Base-by-base conservation (phyloP, 53 echinoderm and acorn worm genomes). In the Henricia sp. region DNA sequence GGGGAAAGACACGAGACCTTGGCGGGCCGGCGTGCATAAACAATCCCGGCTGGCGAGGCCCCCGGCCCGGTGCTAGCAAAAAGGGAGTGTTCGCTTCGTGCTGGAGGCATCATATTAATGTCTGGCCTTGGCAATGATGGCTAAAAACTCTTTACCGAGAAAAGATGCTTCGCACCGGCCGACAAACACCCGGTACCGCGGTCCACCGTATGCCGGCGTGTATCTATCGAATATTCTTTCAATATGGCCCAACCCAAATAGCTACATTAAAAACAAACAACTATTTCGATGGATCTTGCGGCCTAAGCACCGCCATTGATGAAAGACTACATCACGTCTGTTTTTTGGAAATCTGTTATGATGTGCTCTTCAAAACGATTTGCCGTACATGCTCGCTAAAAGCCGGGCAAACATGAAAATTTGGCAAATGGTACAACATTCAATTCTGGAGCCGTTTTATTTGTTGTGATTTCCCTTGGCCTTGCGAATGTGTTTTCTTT, bases 241-340 rank as follows among this genome's bases (percentile, higher is more conserved):
- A 37, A 16, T 19, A 1, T 24, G 23, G 73, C 71, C 54, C 19
- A 40, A 27, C 41, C 41, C 17, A 43, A 58, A 52, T 10, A 76
- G 76, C 38, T 59, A 76, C 76, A 57, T 58, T 57, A 76, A 48
- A 80, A 73, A 13, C 73, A 73, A 64, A 35, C 62, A 32, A 28
- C n/a, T n/a, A n/a, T n/a, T n/a, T n/a, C n/a, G n/a, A n/a, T n/a
- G n/a, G n/a, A n/a, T n/a, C n/a, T n/a, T n/a, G n/a, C n/a, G n/a
- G n/a, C 80, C 50, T 29, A 64, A 80, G 62, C 80, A 80, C 62
- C 20, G 62, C 30, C 14, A 20, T 28, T 52, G 37, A 29, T 14
- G 8, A 36, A 33, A 37, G 23, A 35, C 68, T 23, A 68, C 11
- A 73, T 53, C 54, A 37, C 34, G n/a, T n/a, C n/a, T n/a, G n/a